These are phyloP conservation scores for Rhodinocichla rosea DNA, from an alignment of 2,113 vertebrate genomes.

Conservation along the genomic window DNA sequence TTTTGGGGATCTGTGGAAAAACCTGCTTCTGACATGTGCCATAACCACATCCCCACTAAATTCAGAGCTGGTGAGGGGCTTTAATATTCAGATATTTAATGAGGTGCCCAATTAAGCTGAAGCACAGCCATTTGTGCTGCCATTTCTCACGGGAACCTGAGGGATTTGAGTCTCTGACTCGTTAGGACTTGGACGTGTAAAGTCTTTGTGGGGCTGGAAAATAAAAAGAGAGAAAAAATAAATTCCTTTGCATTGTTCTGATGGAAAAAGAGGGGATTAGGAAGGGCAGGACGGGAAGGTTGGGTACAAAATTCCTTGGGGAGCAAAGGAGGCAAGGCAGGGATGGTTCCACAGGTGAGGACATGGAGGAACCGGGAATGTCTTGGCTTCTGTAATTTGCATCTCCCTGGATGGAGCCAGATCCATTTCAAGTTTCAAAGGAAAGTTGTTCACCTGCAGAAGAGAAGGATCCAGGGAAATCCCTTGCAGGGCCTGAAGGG, in stretches of 20 bases:
- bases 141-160: background rate
- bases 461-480: fast-evolving
- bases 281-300: background rate
- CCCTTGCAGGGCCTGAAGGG: background rate
- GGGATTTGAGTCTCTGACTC: background rate
- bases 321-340: background rate
- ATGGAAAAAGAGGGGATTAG: background rate
- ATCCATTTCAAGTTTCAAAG: background rate
- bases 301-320: background rate
- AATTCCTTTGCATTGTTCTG: background rate
- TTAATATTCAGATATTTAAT: background rate
- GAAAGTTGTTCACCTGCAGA: background rate
- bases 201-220: background rate
- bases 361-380: background rate
- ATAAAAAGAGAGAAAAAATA: background rate
- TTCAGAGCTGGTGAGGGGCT: background rate
- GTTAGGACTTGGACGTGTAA: background rate
- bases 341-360: background rate
- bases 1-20: background rate
- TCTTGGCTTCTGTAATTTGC: background rate
- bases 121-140: background rate
- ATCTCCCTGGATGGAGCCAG: background rate
- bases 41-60: background rate
- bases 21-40: background rate
- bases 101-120: background rate